A percentile compares a stretch with the other conserved stretches of the same genome.
Conservation (phyloP, 1,140 invertebrate species). For the Paramacrobiotus metropolitanus region DNA sequence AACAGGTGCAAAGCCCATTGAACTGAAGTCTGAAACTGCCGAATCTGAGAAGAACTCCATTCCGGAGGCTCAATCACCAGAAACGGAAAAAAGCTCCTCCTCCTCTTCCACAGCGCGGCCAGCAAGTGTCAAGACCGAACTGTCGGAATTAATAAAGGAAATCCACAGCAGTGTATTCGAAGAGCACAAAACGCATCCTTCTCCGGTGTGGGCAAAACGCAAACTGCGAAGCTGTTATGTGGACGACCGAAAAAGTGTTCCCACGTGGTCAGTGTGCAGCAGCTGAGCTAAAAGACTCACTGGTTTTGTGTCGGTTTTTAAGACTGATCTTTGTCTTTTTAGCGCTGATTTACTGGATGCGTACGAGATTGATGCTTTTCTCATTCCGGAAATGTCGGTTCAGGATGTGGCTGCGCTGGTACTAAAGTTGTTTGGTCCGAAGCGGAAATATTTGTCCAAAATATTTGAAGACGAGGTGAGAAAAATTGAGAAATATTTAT, state of each 20-base stretch:
- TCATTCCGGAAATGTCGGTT: not conserved
- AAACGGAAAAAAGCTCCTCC: no score
- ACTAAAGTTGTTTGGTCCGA: not conserved
- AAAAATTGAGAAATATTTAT: no score
- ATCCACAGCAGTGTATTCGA: constrained; percentile 2
- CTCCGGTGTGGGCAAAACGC: not conserved
- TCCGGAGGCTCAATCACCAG: no score
- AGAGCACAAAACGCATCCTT: not conserved
- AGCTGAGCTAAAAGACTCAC: no score
- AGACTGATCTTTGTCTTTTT: no score
- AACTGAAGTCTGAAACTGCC: no score
- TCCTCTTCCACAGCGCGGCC: no score
- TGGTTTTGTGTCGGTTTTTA: no score
- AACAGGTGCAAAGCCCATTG: no score
- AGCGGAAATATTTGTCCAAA: not conserved
- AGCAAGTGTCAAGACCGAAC: constrained; percentile 4
- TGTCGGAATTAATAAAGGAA: not conserved
- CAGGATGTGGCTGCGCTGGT: not conserved
- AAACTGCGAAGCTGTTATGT: not conserved
- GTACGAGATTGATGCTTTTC: not conserved
- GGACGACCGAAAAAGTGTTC: not conserved
- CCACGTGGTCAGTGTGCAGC: no score
- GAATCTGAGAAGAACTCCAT: no score
- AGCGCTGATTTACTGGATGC: not conserved
- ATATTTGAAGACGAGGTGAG: not conserved